phyloP scores from a whole-genome alignment of 2,888 invertebrate genomes.

The Micoletzkya japonica region DNA sequence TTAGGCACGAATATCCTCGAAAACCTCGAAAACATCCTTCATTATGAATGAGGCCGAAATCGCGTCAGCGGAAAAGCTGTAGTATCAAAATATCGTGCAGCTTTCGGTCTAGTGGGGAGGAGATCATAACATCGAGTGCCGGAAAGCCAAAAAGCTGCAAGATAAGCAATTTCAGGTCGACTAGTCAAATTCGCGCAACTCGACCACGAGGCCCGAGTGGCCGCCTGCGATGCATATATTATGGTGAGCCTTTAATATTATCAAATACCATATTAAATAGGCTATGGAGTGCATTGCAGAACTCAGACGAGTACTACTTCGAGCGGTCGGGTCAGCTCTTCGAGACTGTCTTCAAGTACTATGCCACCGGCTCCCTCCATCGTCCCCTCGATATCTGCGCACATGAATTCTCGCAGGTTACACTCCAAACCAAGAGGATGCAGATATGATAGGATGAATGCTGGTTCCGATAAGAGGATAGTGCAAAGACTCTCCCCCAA shows the following conservation, averaged over 20 bases:
- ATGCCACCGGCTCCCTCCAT: slow-evolving; percentile 43
- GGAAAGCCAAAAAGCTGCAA: no score
- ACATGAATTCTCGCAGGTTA: slow-evolving; percentile 38
- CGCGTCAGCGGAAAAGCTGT: no score
- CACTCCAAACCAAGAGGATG: no score
- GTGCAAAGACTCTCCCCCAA: no score
- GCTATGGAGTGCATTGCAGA: slow-evolving; percentile 39
- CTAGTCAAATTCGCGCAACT: slow-evolving; percentile 43
- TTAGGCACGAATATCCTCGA: no score
- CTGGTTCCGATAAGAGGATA: no score
- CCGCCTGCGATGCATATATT: slow-evolving; percentile 42
- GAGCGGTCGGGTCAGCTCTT: slow-evolving; percentile 58
- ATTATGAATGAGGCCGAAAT: no score
- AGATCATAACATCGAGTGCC: no score
- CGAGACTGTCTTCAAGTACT: slow-evolving; percentile 58
- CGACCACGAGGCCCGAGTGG: slow-evolving; percentile 41
- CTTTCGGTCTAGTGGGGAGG: no score
- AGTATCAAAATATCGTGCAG: no score
- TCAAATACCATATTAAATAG: background rate
- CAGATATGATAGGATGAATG: no score
- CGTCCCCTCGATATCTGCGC: slow-evolving; percentile 54
- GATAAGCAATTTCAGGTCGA: slow-evolving; percentile 9
- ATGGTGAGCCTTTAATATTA: slow-evolving; percentile 30
- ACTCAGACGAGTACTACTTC: slow-evolving; percentile 60
- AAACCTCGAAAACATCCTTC: no score